Evolutionary conservation across 1,140 invertebrate genomes (phyloP).

Genomic region (Nomia melanderi): DNA sequence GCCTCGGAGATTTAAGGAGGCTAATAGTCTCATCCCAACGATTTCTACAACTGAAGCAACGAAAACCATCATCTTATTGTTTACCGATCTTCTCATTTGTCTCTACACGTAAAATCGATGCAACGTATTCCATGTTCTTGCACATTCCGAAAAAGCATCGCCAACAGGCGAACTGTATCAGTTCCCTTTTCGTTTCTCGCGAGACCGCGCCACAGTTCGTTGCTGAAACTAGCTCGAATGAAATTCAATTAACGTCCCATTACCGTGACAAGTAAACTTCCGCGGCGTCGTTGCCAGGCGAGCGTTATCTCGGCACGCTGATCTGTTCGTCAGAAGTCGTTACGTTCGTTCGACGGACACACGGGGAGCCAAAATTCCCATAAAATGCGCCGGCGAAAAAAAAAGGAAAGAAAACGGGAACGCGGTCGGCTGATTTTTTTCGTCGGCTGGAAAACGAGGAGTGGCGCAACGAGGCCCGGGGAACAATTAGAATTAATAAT

Average conservation of each 20-base stretch:
- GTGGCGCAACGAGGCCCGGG: background rate
- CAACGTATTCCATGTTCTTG: too few species aligned
- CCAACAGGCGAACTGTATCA: too few species aligned
- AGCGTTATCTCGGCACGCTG: background rate
- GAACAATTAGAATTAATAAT: conserved; percentile 57
- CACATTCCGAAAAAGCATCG: too few species aligned
- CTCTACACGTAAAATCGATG: too few species aligned
- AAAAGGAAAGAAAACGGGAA: background rate
- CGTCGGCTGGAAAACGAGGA: conserved; percentile 1
- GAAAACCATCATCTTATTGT: too few species aligned
- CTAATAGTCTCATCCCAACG: too few species aligned
- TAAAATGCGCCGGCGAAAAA: too few species aligned
- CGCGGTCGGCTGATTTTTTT: background rate
- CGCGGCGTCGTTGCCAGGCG: background rate
- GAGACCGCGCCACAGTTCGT: background rate
- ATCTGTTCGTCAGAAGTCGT: background rate
- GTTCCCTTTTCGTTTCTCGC: background rate
- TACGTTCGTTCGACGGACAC: background rate
- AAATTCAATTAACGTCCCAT: conserved; percentile 3
- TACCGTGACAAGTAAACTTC: background rate
- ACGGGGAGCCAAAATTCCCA: background rate
- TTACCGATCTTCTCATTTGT: too few species aligned
- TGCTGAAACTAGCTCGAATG: background rate
- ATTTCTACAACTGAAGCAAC: too few species aligned
- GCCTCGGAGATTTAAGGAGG: too few species aligned